A percentile compares a stretch with the other conserved stretches of the same genome.
Conservation (phyloP, 2,888 invertebrate species). For the Melinaea marsaeus region DNA sequence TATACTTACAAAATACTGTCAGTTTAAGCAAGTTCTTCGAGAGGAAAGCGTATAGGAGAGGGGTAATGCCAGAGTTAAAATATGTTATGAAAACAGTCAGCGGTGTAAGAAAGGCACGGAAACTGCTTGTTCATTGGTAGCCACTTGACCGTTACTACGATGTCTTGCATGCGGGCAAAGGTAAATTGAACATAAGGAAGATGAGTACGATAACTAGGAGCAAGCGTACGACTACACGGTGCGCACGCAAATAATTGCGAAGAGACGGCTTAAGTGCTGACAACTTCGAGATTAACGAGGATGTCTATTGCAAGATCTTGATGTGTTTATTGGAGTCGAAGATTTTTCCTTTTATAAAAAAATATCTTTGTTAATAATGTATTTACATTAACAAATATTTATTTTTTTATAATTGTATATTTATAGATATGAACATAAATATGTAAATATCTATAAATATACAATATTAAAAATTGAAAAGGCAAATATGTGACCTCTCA, state of each 20-base stretch:
- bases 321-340: slow-evolving; percentile 41
- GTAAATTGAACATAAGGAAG: slow-evolving; percentile 93
- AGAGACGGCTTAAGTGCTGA: slow-evolving; percentile 83
- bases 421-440: too few relatives aligned
- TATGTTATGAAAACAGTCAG: slow-evolving; percentile 92
- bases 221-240: slow-evolving; percentile 92
- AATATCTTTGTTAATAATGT: not conserved
- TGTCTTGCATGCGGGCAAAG: slow-evolving; percentile 92
- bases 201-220: slow-evolving; percentile 92
- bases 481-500: too few relatives aligned
- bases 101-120: slow-evolving; percentile 88
- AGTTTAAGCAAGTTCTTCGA: slow-evolving; percentile 59
- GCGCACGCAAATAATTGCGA: slow-evolving; percentile 86
- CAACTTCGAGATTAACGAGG: slow-evolving; percentile 71
- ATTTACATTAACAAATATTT: too few relatives aligned
- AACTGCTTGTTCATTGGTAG: slow-evolving; percentile 84
- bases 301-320: slow-evolving; percentile 57
- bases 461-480: too few relatives aligned
- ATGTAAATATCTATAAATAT: too few relatives aligned
- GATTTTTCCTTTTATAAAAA: slow-evolving; percentile 43
- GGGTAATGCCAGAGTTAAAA: slow-evolving; percentile 94
- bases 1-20: slow-evolving; percentile 9
- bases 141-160: slow-evolving; percentile 89
- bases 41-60: slow-evolving; percentile 92
- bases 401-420: too few relatives aligned